These are phyloP conservation scores for Drosophila emarginata DNA, from an alignment of 2,888 invertebrate genomes.

Conservation along the genomic window DNA sequence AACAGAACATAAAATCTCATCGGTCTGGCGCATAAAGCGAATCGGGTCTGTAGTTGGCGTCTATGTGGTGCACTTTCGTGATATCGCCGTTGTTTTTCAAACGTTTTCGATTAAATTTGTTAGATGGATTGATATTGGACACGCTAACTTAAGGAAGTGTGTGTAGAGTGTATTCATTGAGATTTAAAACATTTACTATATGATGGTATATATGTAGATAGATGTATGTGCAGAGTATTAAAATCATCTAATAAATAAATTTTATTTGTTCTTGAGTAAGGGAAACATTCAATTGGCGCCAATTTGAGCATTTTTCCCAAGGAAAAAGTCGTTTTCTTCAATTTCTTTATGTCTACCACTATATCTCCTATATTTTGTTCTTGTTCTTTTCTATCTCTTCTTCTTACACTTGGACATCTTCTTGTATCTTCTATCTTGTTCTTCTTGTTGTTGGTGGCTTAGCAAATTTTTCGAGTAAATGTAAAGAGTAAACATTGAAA, in stretches of 20 bases:
- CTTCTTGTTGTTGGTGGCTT: background rate
- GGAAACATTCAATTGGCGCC: background rate
- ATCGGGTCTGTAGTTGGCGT: too few relatives aligned
- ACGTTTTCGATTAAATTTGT: too few relatives aligned
- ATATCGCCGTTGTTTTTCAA: too few relatives aligned
- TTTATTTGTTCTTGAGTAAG: background rate
- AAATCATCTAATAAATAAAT: background rate
- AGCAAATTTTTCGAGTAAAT: conserved; percentile 16
- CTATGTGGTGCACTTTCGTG: too few relatives aligned
- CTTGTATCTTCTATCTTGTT: too few relatives aligned
- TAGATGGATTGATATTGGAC: too few relatives aligned
- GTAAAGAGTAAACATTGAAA: conserved; percentile 15
- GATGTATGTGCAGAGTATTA: background rate
- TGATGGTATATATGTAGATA: background rate
- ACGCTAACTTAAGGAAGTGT: too few relatives aligned
- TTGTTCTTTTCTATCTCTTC: background rate
- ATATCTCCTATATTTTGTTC: background rate
- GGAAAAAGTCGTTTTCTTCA: background rate
- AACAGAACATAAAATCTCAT: too few relatives aligned
- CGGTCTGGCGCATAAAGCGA: too few relatives aligned
- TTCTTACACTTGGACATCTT: background rate
- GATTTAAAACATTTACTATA: background rate
- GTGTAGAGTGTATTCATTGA: too few relatives aligned
- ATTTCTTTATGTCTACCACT: too few relatives aligned
- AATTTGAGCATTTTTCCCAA: background rate